A percentile compares a stretch with the other conserved stretches of the same genome.
These are phyloP conservation scores for Drosophila meridiana DNA, from an alignment of 2,888 invertebrate genomes.

Conservation along the genomic window DNA sequence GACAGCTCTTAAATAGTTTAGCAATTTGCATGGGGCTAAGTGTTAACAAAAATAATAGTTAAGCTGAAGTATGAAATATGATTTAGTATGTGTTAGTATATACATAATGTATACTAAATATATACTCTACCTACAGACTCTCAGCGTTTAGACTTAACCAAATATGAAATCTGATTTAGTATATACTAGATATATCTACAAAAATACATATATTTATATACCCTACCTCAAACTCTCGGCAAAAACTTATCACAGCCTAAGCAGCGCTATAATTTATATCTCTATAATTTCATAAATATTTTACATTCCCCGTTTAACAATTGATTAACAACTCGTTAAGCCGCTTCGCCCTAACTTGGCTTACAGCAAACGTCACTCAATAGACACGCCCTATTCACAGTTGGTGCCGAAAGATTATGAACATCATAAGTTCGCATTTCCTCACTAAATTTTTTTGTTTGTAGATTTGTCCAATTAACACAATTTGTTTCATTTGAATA, in stretches of 20 bases:
- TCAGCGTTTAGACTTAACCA: neutral
- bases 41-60: neutral
- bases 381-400: neutral
- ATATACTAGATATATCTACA: neutral
- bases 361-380: neutral
- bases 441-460: neutral
- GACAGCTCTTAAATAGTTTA: slow-evolving; percentile 9
- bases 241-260: neutral
- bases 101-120: neutral
- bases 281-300: neutral
- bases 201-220: neutral
- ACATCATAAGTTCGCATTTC: slow-evolving; percentile 7
- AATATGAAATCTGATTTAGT: neutral
- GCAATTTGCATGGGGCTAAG: slow-evolving; percentile 17
- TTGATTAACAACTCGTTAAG: neutral
- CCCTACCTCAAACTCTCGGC: neutral
- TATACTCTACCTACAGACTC: neutral
- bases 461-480: slow-evolving; percentile 24
- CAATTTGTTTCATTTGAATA: slow-evolving; percentile 12
- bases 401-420: neutral
- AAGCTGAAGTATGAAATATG: neutral
- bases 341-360: neutral
- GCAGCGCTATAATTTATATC: neutral
- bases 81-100: neutral
- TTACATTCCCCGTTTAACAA: neutral